Evolutionary conservation across 2,888 invertebrate species (phyloP).

Genomic region (Unio delphinus): DNA sequence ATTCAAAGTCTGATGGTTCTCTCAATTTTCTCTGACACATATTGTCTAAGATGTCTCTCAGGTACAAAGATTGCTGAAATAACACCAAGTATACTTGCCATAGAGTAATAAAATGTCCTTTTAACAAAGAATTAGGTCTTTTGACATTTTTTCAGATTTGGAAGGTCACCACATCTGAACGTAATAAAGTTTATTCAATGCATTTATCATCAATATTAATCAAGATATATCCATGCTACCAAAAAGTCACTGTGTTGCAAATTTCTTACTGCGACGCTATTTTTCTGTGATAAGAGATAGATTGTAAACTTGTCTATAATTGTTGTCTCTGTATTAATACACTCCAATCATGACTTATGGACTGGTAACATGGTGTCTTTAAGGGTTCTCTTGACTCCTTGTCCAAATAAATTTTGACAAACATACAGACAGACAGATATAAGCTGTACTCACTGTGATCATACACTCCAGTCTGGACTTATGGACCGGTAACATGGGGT

Average conservation of each 20-base stretch:
- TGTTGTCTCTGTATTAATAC: slow-evolving; percentile 66
- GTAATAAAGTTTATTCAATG: too few species aligned
- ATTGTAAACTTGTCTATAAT: too few species aligned
- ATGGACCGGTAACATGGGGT: slow-evolving; percentile 64
- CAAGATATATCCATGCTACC: too few species aligned
- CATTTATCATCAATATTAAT: too few species aligned
- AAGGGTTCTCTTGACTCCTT: slow-evolving; percentile 59
- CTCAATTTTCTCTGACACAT: slow-evolving; percentile 64
- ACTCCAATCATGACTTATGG: slow-evolving; percentile 67
- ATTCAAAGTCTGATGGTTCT: slow-evolving; percentile 71
- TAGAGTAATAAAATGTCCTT: too few species aligned
- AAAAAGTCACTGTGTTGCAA: too few species aligned
- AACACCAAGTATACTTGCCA: neutral
- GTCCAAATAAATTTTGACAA: slow-evolving; percentile 37
- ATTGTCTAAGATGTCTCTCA: slow-evolving; percentile 66
- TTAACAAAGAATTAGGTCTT: too few species aligned
- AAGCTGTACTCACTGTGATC: slow-evolving; percentile 61
- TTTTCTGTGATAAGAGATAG: too few species aligned
- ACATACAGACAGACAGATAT: neutral
- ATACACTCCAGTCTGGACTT: slow-evolving; percentile 67
- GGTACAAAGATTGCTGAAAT: slow-evolving; percentile 65
- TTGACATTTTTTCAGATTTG: too few species aligned
- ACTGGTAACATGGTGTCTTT: slow-evolving; percentile 65
- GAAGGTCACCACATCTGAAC: too few species aligned
- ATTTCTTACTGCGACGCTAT: too few species aligned